phyloP scores from a whole-genome alignment of 2,113 vertebrate species.

The Pterocles orientalis region DNA sequence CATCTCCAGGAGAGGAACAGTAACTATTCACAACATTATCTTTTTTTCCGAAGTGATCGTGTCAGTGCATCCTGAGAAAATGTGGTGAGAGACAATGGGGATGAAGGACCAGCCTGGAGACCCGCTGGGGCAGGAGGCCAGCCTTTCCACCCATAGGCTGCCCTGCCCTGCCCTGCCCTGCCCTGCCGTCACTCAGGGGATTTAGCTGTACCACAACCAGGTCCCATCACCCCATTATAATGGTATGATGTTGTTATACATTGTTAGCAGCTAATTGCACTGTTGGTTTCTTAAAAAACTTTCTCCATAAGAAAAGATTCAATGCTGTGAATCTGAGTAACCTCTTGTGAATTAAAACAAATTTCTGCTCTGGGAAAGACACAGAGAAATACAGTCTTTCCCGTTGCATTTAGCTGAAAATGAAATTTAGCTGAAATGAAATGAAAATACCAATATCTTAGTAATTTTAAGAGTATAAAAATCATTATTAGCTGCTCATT shows the following conservation, averaged over 20 bases:
- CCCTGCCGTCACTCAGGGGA: not conserved
- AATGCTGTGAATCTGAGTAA: not conserved
- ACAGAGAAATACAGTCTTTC: not conserved
- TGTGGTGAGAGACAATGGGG: not conserved
- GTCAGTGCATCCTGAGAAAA: not conserved
- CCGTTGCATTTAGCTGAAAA: not conserved
- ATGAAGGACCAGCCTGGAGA: not conserved
- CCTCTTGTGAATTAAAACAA: not conserved
- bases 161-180: not conserved
- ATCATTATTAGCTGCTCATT: not conserved
- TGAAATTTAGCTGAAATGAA: not conserved
- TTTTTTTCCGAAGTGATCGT: not conserved
- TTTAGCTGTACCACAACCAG: not conserved
- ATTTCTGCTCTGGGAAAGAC: not conserved
- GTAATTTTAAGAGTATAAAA: not conserved
- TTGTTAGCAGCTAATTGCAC: not conserved
- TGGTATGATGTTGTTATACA: not conserved
- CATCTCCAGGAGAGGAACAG: not conserved
- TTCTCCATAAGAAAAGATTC: not conserved
- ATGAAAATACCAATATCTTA: not conserved
- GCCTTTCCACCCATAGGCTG: not conserved
- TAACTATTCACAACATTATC: not conserved
- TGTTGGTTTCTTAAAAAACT: not conserved
- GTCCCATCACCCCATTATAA: not conserved
- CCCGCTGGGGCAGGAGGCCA: not conserved